Base-by-base conservation (phyloP, 2,113 vertebrate species). In the Recurvirostra avosetta region DNA sequence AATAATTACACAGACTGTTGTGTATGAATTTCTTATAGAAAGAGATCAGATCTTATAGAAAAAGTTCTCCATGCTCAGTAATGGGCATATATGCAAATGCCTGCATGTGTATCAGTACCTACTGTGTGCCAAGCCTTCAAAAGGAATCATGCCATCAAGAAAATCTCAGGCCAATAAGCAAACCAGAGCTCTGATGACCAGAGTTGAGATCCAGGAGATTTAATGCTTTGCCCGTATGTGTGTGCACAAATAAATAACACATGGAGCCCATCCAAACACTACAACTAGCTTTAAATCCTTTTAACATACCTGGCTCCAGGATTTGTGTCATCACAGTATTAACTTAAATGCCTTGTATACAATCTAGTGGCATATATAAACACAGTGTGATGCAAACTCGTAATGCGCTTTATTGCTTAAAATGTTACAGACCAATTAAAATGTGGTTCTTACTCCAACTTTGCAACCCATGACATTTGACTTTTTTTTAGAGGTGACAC, bases 91-190 rank as follows among this genome's bases (percentile, higher is more conserved):
- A 55, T 22, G 10, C 17, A 40, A 10, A 6, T 15, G 7, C 41
- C 27, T 34, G 30, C 16, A 5, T 4, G 6, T 2, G 26, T 17
- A 11, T 30, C 0, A 0, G 36, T 15, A 45, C 17, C 15, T 1
- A 0, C 2, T 17, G 40, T 8, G 40, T 67, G 66, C 18, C 41
- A 47, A 4, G 23, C 29, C 58, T 55, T 38, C 22, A 55, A 12
- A 0, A 34, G 55, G 67, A 79, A 4, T 2, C 15, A 8, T 5
- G 6, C 19, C 25, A 12, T 4, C 26, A 49, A 58, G 32, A 66
- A 36, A 74, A 38, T 17, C 17, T 55, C 40, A 27, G 17, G 53
- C 15, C 68, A 59, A 18, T 13, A 18, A 45, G 8, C 32, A 86
- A 77, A 77, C 11, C 26, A 17, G 29, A 63, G n/a, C 34, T 50